A percentile compares a stretch with the other conserved stretches of the same genome.
Conservation (phyloP, 2,797 vertebrate species). For the Toxotes lorentzi region DNA sequence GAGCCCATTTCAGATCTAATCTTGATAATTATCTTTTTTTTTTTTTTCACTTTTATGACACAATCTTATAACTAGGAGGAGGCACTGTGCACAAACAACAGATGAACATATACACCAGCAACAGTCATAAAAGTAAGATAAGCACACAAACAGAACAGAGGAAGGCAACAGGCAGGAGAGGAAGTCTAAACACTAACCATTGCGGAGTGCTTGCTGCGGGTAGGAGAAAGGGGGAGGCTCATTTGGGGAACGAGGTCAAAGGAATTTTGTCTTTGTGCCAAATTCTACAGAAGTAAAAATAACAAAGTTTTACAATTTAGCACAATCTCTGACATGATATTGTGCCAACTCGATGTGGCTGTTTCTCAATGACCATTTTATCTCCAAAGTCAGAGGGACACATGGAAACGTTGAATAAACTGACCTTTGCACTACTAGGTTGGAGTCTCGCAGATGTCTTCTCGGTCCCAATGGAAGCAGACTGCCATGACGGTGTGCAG, state of each 20-base stretch:
- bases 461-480: slow-evolving; percentile 81
- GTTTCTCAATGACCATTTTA: slow-evolving; percentile 27
- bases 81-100: slow-evolving; percentile 14
- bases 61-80: slow-evolving; percentile 7
- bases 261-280: slow-evolving; percentile 86
- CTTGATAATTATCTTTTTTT: background rate
- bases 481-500: slow-evolving; percentile 88
- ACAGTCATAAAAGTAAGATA: slow-evolving; percentile 41
- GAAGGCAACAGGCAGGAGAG: slow-evolving; percentile 60
- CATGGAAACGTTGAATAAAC: slow-evolving; percentile 32
- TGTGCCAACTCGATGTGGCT: slow-evolving; percentile 18
- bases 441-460: slow-evolving; percentile 84
- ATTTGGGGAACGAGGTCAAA: slow-evolving; percentile 85
- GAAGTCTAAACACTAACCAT: slow-evolving; percentile 84
- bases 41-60: slow-evolving; percentile 5
- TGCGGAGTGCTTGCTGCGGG: slow-evolving; percentile 86
- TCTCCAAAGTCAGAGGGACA: slow-evolving; percentile 27
- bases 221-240: slow-evolving; percentile 82
- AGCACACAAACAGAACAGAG: slow-evolving; percentile 48
- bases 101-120: slow-evolving; percentile 36
- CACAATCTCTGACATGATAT: slow-evolving; percentile 14
- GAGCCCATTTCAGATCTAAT: slow-evolving; percentile 3
- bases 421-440: slow-evolving; percentile 82
- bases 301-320: slow-evolving; percentile 46
- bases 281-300: slow-evolving; percentile 79